A percentile compares a stretch with the other conserved stretches of the same genome.
Conservation (phyloP, 2,888 invertebrate genomes). For the Gisinianus flammeolus region DNA sequence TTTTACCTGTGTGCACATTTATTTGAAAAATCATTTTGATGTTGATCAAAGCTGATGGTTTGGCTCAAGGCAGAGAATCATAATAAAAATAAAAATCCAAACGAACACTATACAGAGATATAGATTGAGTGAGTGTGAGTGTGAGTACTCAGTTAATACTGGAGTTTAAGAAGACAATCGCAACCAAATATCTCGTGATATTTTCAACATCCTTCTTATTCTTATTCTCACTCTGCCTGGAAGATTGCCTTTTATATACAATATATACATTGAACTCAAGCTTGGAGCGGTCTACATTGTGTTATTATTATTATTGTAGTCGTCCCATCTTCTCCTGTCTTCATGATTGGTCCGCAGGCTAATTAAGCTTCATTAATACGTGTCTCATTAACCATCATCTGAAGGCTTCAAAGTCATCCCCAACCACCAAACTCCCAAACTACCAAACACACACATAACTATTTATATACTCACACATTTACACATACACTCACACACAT, state of each 20-base stretch:
- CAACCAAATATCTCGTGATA: background rate
- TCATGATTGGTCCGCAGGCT: slow-evolving; percentile 56
- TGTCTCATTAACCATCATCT: slow-evolving; percentile 58
- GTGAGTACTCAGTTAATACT: background rate
- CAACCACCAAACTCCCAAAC: background rate
- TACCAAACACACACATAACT: background rate
- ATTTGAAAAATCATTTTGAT: slow-evolving; percentile 22
- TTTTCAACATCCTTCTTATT: too few relatives aligned
- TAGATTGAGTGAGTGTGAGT: background rate
- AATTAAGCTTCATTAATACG: slow-evolving; percentile 58
- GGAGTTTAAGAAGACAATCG: background rate
- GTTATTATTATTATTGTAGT: background rate
- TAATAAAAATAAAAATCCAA: too few relatives aligned
- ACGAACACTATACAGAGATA: background rate
- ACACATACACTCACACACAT: background rate
- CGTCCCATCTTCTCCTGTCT: slow-evolving; percentile 26
- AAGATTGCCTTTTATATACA: background rate
- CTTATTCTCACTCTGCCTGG: too few relatives aligned
- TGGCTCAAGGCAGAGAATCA: slow-evolving; percentile 24
- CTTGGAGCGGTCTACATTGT: slow-evolving; percentile 3
- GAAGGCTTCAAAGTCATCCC: slow-evolving; percentile 33
- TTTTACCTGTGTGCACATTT: too few relatives aligned
- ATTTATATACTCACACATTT: background rate
- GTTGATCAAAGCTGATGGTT: slow-evolving; percentile 16
- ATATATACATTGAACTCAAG: background rate